Conservation (phyloP, 2,888 invertebrate genomes). For the Meteorus cinctellus region DNA sequence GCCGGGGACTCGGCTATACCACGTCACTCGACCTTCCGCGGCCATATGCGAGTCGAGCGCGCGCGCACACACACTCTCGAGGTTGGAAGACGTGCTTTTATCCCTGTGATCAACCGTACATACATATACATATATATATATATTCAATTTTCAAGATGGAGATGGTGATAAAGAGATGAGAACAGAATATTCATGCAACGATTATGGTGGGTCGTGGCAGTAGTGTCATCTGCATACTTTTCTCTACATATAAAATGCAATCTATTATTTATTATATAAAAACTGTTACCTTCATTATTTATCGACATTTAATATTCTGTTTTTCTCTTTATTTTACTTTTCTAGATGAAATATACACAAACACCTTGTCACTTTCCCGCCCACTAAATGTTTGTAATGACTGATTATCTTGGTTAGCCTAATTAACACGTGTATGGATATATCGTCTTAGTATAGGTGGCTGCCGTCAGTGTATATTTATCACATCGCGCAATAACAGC, state of each 20-base stretch:
- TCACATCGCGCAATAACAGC: slow-evolving; percentile 51
- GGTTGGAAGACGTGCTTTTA: slow-evolving; percentile 33
- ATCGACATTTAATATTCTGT: not conserved
- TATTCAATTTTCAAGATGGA: slow-evolving; percentile 3
- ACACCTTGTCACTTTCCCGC: slow-evolving; percentile 54
- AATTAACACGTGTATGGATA: slow-evolving; percentile 66
- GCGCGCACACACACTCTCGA: slow-evolving; percentile 26
- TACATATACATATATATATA: not conserved
- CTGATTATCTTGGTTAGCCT: slow-evolving; percentile 72
- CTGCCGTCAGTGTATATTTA: slow-evolving; percentile 51
- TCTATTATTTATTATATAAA: not conserved
- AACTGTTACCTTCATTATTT: not conserved
- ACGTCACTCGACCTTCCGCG: slow-evolving; percentile 73
- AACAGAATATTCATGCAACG: not conserved
- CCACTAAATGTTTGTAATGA: slow-evolving; percentile 71
- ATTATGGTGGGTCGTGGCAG: not conserved
- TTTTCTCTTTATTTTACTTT: slow-evolving; percentile 1
- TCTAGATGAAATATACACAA: not conserved
- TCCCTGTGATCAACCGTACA: slow-evolving; percentile 7
- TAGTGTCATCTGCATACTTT: not conserved
- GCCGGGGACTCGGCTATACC: slow-evolving; percentile 67
- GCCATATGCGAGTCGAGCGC: slow-evolving; percentile 66
- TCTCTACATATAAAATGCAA: not conserved
- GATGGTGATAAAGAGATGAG: not conserved
- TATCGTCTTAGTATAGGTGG: slow-evolving; percentile 56